Evolutionary conservation across 2,888 invertebrate species (phyloP).

Genomic region (Kryphioiulus occultus): DNA sequence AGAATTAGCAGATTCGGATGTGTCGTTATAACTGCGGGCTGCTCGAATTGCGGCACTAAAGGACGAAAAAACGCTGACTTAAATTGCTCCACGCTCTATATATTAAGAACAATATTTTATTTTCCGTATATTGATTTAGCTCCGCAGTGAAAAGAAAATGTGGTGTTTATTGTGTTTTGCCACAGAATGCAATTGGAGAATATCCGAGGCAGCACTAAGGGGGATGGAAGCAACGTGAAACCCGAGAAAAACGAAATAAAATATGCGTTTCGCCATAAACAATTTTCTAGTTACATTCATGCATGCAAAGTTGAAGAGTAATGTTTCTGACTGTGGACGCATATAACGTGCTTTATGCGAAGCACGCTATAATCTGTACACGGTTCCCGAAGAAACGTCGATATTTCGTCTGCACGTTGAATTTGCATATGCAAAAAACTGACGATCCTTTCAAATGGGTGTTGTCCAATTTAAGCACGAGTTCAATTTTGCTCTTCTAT

Average conservation of each 20-base stretch:
- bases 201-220: not conserved
- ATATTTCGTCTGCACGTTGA: too few relatives aligned
- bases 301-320: constrained; percentile 32
- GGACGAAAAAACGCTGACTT: constrained; percentile 18
- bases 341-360: not conserved
- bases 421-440: too few relatives aligned
- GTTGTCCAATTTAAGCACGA: too few relatives aligned
- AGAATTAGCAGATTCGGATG: constrained; percentile 15
- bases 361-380: not conserved
- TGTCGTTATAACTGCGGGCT: constrained; percentile 19
- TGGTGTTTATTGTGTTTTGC: constrained; percentile 37
- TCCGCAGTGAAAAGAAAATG: constrained; percentile 32
- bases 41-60: constrained; percentile 11
- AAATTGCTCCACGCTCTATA: constrained; percentile 36
- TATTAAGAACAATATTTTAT: constrained; percentile 40
- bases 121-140: constrained; percentile 39
- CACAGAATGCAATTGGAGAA: constrained; percentile 36
- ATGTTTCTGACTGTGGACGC: not conserved
- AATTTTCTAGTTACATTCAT: not conserved
- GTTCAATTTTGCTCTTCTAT: too few relatives aligned
- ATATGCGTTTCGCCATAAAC: constrained; percentile 24
- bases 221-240: constrained; percentile 5
- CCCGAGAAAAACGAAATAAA: not conserved
- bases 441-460: too few relatives aligned
- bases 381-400: not conserved